These are phyloP conservation scores for Alauda arvensis DNA, from an alignment of 2,797 vertebrate genomes.

Conservation along the genomic window DNA sequence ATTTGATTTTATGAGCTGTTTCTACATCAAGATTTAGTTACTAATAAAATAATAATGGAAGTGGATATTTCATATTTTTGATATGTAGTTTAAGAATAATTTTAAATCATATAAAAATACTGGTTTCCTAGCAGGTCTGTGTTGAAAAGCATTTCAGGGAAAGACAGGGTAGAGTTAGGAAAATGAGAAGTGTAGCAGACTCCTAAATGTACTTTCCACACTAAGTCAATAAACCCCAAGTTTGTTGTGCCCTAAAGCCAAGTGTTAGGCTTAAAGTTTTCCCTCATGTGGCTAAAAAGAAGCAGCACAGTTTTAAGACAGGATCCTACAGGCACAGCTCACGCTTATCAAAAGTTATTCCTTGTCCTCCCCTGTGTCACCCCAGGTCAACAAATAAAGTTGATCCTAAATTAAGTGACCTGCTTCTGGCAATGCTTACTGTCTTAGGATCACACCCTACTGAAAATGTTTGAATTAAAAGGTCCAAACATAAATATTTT, in stretches of 20 bases:
- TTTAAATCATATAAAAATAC: neutral
- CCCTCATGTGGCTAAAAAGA: neutral
- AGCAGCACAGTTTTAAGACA: neutral
- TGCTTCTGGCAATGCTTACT: neutral
- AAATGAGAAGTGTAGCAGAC: neutral
- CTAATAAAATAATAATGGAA: neutral
- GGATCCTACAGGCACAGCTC: neutral
- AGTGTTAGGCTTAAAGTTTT: neutral
- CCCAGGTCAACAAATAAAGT: neutral
- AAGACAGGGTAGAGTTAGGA: neutral
- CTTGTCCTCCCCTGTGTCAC: neutral
- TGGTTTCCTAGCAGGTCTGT: neutral
- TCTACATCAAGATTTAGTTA: neutral
- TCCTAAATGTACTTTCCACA: neutral
- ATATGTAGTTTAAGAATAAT: neutral
- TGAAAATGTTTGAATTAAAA: neutral
- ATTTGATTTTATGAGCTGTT: neutral
- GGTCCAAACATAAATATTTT: neutral
- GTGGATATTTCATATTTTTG: neutral
- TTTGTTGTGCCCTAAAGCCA: neutral
- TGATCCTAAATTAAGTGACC: neutral
- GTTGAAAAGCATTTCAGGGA: neutral
- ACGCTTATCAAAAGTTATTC: neutral
- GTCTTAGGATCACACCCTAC: neutral
- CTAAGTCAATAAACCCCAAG: neutral